Evolutionary conservation across 2,113 vertebrate species (phyloP), one percentile per base, ranked within the genome.

Genomic region (Caretta caretta): DNA sequence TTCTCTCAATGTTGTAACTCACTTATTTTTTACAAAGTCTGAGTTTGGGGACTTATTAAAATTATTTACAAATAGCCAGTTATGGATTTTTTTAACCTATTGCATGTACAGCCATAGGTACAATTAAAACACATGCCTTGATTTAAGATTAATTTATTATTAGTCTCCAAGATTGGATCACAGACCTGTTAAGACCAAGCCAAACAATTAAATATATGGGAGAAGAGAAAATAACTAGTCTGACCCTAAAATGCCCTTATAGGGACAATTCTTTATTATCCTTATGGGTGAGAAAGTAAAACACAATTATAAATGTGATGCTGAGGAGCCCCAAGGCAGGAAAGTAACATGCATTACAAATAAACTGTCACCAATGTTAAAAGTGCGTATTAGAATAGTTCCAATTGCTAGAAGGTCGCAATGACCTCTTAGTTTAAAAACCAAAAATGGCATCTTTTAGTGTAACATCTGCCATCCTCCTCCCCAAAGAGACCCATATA

Each of bases 381-480:
- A 19, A 7, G 59, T 76, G 59, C 27, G 49, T 7, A 16, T 22
- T 51, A 50, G 42, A 89, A 78, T 9, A 5, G 46, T 31, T 89
- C 56, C 24, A 48, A 75, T 38, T 84, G 38, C 51, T 72, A 10
- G 25, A 90, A 84, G 3, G 13, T 65, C 22, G 29, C 35, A 11
- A 38, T 14, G 80, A 94, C 35, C 80, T 14, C 56, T 38, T 20
- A 80, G 38, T 72, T 38, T 1, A 24, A 35, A 19, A 17, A 14
- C 6, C 82, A 31, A 83, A 79, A 24, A 82, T 80, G 59, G 57
- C 94, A 79, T 87, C 84, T 96, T 92, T 88, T 90, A 48, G 22
- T 78, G 50, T 16, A 46, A 83, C 72, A 46, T 62, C 89, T 96
- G 92, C 94, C 92, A 92, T 93, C 93, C 22, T 82, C 13, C 79